Base-by-base conservation (phyloP, 2,888 invertebrate genomes). In the Bhutanitis thaidina region DNA sequence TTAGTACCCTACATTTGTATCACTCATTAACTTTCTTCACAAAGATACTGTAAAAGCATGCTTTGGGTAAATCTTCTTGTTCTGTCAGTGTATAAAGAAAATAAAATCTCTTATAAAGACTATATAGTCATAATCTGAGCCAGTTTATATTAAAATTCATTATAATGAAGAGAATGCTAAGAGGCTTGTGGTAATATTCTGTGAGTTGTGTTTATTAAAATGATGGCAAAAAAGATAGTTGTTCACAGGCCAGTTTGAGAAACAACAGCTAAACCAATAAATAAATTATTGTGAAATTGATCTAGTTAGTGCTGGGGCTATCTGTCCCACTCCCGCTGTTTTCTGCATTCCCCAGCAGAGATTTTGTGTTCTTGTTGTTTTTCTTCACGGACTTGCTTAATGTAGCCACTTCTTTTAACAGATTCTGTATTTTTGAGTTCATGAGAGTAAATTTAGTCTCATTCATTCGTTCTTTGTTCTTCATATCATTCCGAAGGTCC, bases 401-500 rank as follows among this genome's bases (percentile, higher is more conserved):
- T 3, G 93, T 92, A 0, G 97, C 96, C 5, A 98, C 93, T 79
- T 98, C 97, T 75, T 96, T 97, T 56, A 96, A 86, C 55, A 97
- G 82, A 61, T 91, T 91, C 57, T 96, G 93, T 59, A 97, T 95
- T 82, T 96, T 96, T 15, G 91, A 90, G 78, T 96, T 95, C 81
- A 98, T 91, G 52, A 92, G 90, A 53, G 94, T 94, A 53, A 95
- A 92, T 77, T 96, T 96, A 59, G 93, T 93, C 54, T 96, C 95
- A 69, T 94, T 93, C 53, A 95, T 92, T 55, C 96, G 94, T 60
- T 96, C 95, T 57, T 93, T 91, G 50, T 92, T 93, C 74, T 95
- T 95, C 91, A 97, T 93, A 83, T 96, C 97, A 59, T 90, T 94
- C 46, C 98, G 92, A 58, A 97, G 90, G 69, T 97, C 97, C 57